phyloP scores from a whole-genome alignment of 1,140 invertebrate species.

The Macrobrachium nipponense region DNA sequence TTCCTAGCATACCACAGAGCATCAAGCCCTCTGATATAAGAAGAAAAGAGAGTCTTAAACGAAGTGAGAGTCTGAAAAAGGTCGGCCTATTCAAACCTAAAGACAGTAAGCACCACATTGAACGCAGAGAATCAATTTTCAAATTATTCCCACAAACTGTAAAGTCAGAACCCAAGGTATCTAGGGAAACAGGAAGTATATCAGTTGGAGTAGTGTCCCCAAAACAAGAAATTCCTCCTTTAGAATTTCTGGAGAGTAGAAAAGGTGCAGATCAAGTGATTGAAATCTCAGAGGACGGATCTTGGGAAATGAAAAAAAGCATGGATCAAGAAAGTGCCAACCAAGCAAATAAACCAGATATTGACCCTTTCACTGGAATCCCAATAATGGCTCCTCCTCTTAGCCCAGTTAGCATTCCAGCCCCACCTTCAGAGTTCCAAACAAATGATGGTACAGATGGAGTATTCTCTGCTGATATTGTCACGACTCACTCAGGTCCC shows the following conservation, averaged over 20 bases:
- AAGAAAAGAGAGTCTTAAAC: conserved; percentile 42
- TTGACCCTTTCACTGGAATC: conserved; percentile 47
- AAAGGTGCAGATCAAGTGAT: conserved; percentile 51
- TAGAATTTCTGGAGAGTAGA: conserved; percentile 29
- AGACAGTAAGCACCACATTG: conserved; percentile 9
- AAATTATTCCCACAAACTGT: conserved; percentile 13
- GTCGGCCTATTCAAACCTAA: conserved; percentile 23
- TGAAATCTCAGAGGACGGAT: conserved; percentile 64
- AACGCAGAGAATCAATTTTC: conserved; percentile 31
- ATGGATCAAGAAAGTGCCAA: neutral
- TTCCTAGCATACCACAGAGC: conserved; percentile 33
- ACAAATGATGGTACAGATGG: conserved; percentile 53
- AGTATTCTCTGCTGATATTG: conserved; percentile 48
- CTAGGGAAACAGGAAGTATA: conserved; percentile 22
- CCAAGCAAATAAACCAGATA: conserved; percentile 20
- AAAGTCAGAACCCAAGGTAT: neutral
- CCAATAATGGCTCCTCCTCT: conserved; percentile 54
- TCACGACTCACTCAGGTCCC: conserved; percentile 56
- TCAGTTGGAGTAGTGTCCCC: conserved; percentile 31
- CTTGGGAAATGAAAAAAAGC: conserved; percentile 58
- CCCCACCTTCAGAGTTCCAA: conserved; percentile 52
- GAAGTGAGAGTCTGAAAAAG: conserved; percentile 40
- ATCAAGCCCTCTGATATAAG: conserved; percentile 40
- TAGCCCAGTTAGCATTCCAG: conserved; percentile 50
- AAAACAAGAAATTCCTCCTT: conserved; percentile 22